phyloP scores from a whole-genome alignment of 2,113 vertebrate genomes.

The Vulpes lagopus region DNA sequence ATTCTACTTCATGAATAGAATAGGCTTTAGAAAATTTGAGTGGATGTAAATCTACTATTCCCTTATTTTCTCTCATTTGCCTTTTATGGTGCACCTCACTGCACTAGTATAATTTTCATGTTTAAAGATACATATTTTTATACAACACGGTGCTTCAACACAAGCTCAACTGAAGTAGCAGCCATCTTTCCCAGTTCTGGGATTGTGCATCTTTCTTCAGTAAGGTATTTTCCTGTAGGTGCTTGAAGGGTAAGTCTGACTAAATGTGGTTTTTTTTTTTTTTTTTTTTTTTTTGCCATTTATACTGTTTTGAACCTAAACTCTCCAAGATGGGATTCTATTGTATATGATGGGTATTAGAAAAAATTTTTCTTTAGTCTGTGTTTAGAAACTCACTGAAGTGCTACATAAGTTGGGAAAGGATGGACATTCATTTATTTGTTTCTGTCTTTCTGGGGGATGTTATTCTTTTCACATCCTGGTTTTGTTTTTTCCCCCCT shows the following conservation, averaged over 20 bases:
- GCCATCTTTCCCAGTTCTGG: background rate
- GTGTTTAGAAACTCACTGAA: background rate
- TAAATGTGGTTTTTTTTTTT: background rate
- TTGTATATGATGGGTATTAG: background rate
- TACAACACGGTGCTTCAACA: background rate
- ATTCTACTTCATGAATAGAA: background rate
- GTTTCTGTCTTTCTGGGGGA: conserved; percentile 13
- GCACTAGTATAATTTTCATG: background rate
- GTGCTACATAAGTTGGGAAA: background rate
- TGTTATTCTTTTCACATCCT: conserved; percentile 22
- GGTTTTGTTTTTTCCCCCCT: background rate
- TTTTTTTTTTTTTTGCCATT: background rate
- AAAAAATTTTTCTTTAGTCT: background rate
- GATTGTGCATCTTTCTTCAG: background rate
- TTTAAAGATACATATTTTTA: background rate
- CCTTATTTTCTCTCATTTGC: background rate
- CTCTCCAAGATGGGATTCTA: background rate
- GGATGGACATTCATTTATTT: background rate
- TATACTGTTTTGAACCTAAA: background rate
- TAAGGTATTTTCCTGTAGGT: background rate
- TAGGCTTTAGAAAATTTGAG: background rate
- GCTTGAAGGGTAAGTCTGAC: background rate
- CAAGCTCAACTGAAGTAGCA: background rate
- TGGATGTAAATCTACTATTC: fast-evolving
- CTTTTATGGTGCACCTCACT: background rate